These are phyloP conservation scores for Discoglossus pictus DNA, from an alignment of 2,797 vertebrate genomes.

Conservation along the genomic window DNA sequence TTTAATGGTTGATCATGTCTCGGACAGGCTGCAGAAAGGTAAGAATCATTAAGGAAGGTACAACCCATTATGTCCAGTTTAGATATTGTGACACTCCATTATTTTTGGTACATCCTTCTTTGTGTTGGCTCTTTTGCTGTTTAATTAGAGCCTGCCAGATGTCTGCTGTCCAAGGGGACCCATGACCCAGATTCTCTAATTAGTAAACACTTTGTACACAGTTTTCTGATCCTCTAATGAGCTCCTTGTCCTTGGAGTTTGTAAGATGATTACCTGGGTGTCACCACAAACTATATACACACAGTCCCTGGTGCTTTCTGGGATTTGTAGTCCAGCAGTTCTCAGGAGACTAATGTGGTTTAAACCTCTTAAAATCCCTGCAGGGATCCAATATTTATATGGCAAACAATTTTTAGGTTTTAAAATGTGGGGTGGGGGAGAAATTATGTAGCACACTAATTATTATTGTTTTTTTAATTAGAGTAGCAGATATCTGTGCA, in stretches of 20 bases:
- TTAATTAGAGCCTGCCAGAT: constrained; percentile 51
- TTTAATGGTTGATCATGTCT: too few species aligned
- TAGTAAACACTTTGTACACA: constrained; percentile 52
- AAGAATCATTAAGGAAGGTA: neutral
- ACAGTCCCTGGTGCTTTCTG: neutral
- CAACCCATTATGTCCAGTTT: neutral
- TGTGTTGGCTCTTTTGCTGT: constrained; percentile 37
- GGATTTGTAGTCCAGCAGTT: neutral
- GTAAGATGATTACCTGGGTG: constrained; percentile 45
- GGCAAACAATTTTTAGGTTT: too few species aligned
- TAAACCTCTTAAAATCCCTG: too few species aligned
- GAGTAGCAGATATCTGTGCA: too few species aligned
- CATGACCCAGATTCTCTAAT: constrained; percentile 50
- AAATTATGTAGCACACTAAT: too few species aligned
- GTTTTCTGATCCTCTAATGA: constrained; percentile 46
- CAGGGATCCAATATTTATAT: too few species aligned
- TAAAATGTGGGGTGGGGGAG: too few species aligned
- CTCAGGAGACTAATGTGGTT: too few species aligned
- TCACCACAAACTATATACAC: constrained; percentile 5
- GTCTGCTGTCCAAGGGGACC: constrained; percentile 45
- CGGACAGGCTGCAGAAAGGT: too few species aligned
- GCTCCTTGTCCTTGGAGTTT: constrained; percentile 44
- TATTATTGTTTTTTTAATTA: too few species aligned
- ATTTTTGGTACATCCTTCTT: constrained; percentile 25
- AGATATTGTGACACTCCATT: neutral